Evolutionary conservation across 2,888 invertebrate genomes (phyloP), one percentile per base, ranked within the genome.

Genomic region (Acanthosepion pharaonis): DNA sequence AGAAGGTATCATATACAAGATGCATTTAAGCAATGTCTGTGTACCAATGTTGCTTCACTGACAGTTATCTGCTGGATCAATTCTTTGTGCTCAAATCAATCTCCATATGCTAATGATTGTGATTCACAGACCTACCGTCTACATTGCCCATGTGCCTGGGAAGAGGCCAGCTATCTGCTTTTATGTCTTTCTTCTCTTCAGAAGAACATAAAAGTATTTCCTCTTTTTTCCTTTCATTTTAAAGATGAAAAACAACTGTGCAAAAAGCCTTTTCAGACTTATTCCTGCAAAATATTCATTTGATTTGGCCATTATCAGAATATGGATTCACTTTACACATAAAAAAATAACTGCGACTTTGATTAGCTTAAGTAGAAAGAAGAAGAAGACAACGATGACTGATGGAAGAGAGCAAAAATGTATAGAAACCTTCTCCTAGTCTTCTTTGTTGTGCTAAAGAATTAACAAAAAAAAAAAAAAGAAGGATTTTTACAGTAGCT

Each of bases 81-180:
- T 78, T 78, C 78, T 78, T 78, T 78, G 78, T 78, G 78, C 78
- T 78, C 78, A 78, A 78, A 78, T 78, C 78, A 78, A 78, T 78
- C 78, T 78, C 78, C n/a, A 78, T 78, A 78, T 78, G 78, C n/a
- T 78, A 78, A 78, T 78, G n/a, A n/a, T 5, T 15, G 5, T 78
- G 78, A 78, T 78, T 78, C 78, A n/a, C 15, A 78, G 78, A 78
- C 78, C n/a, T n/a, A n/a, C n/a, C 15, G 78, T 78, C 78, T 78
- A 33, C 78, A 33, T 78, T 78, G n/a, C 78, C n/a, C 78, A 78
- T n/a, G n/a, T 78, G 78, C n/a, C 78, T 78, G 78, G 78, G n/a
- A 78, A 78, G 78, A 78, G 78, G 78, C 78, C 78, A n/a, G 78
- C n/a, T 78, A 78, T 78, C n/a, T 15, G 78, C 78, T 78, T 78